phyloP scores from a whole-genome alignment of 2,888 invertebrate genomes.

The Linnaemya tessellans region DNA sequence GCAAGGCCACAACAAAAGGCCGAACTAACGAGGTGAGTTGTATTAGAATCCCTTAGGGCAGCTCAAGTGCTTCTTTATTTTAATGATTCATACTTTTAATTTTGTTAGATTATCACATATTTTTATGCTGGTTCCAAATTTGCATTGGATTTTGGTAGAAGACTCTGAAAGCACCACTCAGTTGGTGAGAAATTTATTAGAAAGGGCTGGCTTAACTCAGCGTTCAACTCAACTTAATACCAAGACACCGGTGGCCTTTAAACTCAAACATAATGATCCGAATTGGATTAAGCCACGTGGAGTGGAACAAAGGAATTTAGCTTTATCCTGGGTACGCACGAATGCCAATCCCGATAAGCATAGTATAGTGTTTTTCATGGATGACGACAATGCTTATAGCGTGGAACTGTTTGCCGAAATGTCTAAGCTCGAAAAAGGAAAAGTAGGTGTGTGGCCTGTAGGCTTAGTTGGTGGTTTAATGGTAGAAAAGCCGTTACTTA shows the following conservation, averaged over 20 bases:
- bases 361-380: conserved; percentile 95
- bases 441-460: conserved; percentile 96
- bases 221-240: conserved; percentile 87
- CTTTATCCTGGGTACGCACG: conserved; percentile 88
- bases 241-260: conserved; percentile 88
- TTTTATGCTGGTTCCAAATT: conserved; percentile 92
- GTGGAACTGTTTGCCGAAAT: conserved; percentile 95
- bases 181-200: conserved; percentile 89
- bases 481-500: conserved; percentile 94
- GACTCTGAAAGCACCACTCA: conserved; percentile 87
- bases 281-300: conserved; percentile 93
- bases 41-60: background rate
- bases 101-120: conserved; percentile 90
- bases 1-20: conserved; percentile 95
- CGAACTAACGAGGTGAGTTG: conserved; percentile 90
- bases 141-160: conserved; percentile 97
- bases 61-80: background rate
- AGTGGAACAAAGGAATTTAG: conserved; percentile 95
- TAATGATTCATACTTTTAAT: background rate
- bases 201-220: conserved; percentile 80
- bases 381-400: conserved; percentile 98
- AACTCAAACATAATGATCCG: conserved; percentile 87
- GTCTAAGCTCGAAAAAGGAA: conserved; percentile 87
- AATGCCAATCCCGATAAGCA: conserved; percentile 84
- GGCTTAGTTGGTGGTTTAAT: conserved; percentile 97